Base-by-base conservation (phyloP, 53 echinoderm and acorn worm species). In the Mesocentrotus franciscanus region DNA sequence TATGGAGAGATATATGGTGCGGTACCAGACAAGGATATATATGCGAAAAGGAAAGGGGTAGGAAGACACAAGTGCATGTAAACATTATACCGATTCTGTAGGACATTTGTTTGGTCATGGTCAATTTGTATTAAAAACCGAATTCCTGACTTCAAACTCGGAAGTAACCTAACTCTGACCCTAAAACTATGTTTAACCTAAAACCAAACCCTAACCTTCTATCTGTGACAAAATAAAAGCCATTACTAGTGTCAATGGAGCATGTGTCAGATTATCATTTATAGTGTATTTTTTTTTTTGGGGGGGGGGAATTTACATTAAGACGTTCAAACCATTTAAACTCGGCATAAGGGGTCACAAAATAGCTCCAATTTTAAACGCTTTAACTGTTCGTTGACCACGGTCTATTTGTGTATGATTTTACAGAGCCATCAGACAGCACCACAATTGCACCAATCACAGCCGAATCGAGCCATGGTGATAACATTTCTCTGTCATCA, bases 1-100 rank as follows among this genome's bases (percentile, higher is more conserved):
- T 91, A 26, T 91, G 91, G 91, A 91, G 91, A 56, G 91, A 91
- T 29, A 66, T 91, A 61, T 66, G 62, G 91, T 91, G 91, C 15
- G 66, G 35, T 17, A 66, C 91, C 34, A 32, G 39, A 91, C 91
- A 91, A 36, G 91, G 91, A 62, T 91, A 35, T 24, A 91, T 91
- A 61, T 91, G 91, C 68, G 91, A 91, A 22, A 91, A 91, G 39
- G 35, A 62, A 33, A 7, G 61, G 5, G 66, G 91, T 91, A 66
- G 9, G 34, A 39, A 34, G 8, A 60, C 29, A 17, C 12, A 15
- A 24, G 78, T 33, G 2, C 36, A 79, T 22, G 66, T 18, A 3
- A 66, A 10, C 16, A 66, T 22, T 66, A 7, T 22, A 9, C 16
- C 6, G 2, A 16, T 18, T 66, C 4, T 66, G 0, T 22, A 66